These are phyloP conservation scores for Catharus minimus DNA, from an alignment of 2,113 vertebrate genomes.

Conservation along the genomic window DNA sequence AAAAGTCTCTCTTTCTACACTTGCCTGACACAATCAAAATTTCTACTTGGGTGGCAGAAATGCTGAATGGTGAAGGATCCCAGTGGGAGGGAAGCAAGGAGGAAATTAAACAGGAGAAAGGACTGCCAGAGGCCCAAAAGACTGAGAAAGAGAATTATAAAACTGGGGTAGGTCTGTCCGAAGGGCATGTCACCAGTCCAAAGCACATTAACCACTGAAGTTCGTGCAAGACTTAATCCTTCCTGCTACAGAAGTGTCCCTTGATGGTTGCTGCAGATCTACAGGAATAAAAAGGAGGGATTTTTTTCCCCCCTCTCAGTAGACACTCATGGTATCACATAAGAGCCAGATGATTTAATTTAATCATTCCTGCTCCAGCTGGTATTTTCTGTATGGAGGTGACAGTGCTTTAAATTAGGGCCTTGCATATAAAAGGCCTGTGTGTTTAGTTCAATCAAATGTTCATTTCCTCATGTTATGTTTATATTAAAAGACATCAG, in stretches of 20 bases:
- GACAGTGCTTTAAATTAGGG: conserved; percentile 59
- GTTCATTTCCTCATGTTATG: conserved; percentile 30
- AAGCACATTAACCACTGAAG: conserved; percentile 60
- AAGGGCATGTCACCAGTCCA: conserved; percentile 64
- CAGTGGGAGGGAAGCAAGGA: conserved; percentile 51
- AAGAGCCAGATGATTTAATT: conserved; percentile 62
- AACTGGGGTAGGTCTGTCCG: conserved; percentile 57
- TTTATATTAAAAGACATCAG: conserved; percentile 50
- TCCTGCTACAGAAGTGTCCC: conserved; percentile 41
- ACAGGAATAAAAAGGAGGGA: conserved; percentile 24
- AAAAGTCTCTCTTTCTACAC: neutral
- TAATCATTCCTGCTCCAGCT: conserved; percentile 58
- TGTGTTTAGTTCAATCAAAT: conserved; percentile 66
- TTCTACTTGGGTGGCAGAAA: conserved; percentile 62
- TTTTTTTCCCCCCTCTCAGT: neutral
- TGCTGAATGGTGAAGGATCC: conserved; percentile 54
- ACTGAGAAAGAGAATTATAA: conserved; percentile 60
- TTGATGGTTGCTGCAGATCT: conserved; percentile 34
- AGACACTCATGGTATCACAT: conserved; percentile 56
- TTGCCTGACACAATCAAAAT: conserved; percentile 56
- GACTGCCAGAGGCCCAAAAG: conserved; percentile 46
- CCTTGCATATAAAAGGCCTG: conserved; percentile 22
- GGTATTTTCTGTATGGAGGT: conserved; percentile 44
- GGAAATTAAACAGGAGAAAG: conserved; percentile 62
- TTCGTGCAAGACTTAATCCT: conserved; percentile 59